Evolutionary conservation across 2,797 vertebrate genomes (phyloP).

Genomic region (Eulemur mongoz): DNA sequence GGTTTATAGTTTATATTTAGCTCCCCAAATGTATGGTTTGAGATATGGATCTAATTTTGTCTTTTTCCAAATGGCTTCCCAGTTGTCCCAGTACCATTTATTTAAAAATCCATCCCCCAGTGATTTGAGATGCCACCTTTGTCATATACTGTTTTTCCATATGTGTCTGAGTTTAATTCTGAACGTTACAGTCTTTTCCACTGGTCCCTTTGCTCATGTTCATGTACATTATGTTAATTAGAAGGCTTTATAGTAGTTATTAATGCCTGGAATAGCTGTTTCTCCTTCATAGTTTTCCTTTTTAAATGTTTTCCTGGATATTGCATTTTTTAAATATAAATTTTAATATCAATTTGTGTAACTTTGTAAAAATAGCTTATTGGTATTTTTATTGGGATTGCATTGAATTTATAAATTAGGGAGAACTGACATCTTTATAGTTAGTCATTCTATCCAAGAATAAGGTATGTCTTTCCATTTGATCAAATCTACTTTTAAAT

Average conservation of each 20-base stretch:
- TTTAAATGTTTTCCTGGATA: conserved; percentile 41
- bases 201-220: not conserved
- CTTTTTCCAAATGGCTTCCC: not conserved
- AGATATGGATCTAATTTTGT: not conserved
- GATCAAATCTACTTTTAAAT: not conserved
- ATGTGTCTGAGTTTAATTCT: not conserved
- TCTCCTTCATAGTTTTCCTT: conserved; percentile 5
- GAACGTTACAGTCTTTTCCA: not conserved
- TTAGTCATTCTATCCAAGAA: conserved; percentile 28
- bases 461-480: not conserved
- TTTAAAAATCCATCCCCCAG: not conserved
- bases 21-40: not conserved
- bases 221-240: conserved; percentile 1
- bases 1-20: conserved; percentile 15
- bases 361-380: conserved; percentile 2
- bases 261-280: not conserved
- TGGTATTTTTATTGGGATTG: conserved; percentile 20
- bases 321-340: conserved; percentile 32
- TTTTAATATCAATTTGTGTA: conserved; percentile 19
- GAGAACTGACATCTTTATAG: not conserved
- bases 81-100: not conserved
- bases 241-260: not conserved
- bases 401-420: conserved; percentile 40
- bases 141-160: not conserved
- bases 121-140: not conserved